Base-by-base conservation (phyloP, 2,888 invertebrate genomes). In the Lepidochitona cinerea region DNA sequence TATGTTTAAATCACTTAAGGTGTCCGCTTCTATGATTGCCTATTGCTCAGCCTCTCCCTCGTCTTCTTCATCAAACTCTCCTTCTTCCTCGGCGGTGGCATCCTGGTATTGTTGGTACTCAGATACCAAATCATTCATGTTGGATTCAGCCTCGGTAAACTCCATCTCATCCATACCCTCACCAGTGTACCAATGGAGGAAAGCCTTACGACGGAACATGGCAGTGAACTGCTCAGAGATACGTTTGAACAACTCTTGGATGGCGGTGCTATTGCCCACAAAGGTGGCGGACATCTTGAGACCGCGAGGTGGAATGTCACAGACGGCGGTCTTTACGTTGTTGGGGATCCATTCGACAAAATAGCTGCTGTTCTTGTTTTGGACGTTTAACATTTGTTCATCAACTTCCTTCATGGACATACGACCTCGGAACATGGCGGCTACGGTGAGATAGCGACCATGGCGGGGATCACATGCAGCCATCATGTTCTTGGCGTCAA, bases 251-350 rank as follows among this genome's bases (percentile, higher is more conserved):
- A 49, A 23, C 49, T 88, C 89, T 77, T 90, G 89, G 75, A 90
- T 89, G 77, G 90, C 89, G 26, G 90, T 90, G 76, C 83, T 88
- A 85, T 90, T 90, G 18, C 90, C 97, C 90, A 97, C 96, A 92
- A 97, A 97, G 67, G 97, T 97, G 23, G 49, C 49, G 23, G 49
- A 49, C 49, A 49, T 49, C 49, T 49, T 49, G 49, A 49, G 49
- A 49, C 49, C 49, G 23, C 49, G 49, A 7, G 49, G 49, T 49
- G 49, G 49, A 49, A 49, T 49, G 49, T 49, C 49, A 49, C 49
- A 49, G 49, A 49, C 49, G 23, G 49, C 49, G 7, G 49, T 49
- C 7, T 49, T 49, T 18, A 49, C 49, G 7, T 49, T 49, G 49
- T 49, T 49, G 49, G 49, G 49, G 49, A 49, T 49, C 49, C 49